Percentiles rank a stretch among this genome's conserved stretches.
phyloP scores from a whole-genome alignment of 53 echinoderm and acorn worm genomes.

The Henricia sp. region DNA sequence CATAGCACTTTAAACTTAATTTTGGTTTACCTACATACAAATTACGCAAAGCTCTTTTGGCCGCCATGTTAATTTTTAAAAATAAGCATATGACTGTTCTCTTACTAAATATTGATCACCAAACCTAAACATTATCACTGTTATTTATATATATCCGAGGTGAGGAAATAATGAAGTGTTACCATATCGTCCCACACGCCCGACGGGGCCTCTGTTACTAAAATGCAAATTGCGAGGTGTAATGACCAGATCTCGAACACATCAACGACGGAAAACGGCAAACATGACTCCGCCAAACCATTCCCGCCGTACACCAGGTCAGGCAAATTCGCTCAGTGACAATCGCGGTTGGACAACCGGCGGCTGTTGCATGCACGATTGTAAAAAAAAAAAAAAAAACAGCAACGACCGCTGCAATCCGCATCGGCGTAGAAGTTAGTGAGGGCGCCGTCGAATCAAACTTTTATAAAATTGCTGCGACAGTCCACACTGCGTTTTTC shows the following conservation, averaged over 20 bases:
- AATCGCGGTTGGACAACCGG: neutral
- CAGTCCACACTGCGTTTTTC: neutral
- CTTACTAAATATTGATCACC: no score
- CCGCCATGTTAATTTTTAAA: no score
- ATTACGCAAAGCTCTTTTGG: no score
- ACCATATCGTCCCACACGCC: no score
- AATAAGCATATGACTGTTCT: no score
- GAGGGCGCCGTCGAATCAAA: neutral
- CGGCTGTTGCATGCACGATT: slow-evolving; percentile 29
- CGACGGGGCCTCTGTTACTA: neutral
- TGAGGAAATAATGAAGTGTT: no score
- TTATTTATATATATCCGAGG: no score
- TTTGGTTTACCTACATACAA: no score
- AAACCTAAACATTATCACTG: no score
- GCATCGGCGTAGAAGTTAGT: neutral
- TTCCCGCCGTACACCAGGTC: neutral
- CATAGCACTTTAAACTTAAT: no score
- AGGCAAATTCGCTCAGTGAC: slow-evolving; percentile 13
- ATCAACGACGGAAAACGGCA: slow-evolving; percentile 16
- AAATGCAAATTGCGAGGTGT: slow-evolving; percentile 28
- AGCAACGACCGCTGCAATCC: neutral
- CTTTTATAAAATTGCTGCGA: neutral
- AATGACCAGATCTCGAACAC: slow-evolving; percentile 24
- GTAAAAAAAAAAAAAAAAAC: no score
- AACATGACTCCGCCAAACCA: neutral